Percentiles rank a stretch among this genome's conserved stretches.
Evolutionary conservation across 2,113 vertebrate genomes (phyloP).

Genomic region (Dascyllus trimaculatus): DNA sequence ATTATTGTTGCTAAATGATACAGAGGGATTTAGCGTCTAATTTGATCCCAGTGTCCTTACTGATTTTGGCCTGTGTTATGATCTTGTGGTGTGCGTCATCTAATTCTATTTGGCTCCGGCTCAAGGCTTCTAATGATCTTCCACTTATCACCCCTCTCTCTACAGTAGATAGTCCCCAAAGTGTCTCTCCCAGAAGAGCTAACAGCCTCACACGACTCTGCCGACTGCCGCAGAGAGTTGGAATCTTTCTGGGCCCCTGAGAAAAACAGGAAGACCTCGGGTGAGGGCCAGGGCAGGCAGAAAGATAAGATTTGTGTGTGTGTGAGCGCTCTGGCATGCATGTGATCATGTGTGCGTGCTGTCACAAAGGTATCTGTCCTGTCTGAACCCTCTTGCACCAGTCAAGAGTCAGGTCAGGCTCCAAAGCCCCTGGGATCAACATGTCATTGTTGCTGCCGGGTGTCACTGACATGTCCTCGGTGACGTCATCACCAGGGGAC

Average conservation of each 20-base stretch:
- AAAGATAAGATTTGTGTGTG: constrained; percentile 74
- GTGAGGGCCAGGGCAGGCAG: constrained; percentile 65
- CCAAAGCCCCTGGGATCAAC: constrained; percentile 73
- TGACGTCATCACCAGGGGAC: constrained; percentile 76
- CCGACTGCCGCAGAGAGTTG: constrained; percentile 18
- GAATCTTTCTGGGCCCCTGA: constrained; percentile 57
- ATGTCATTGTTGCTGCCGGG: constrained; percentile 68
- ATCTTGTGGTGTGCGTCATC: constrained; percentile 69
- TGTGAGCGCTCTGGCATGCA: constrained; percentile 27
- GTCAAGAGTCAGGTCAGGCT: constrained; percentile 77
- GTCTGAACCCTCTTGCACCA: constrained; percentile 77
- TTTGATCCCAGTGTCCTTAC: constrained; percentile 65
- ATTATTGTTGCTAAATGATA: constrained; percentile 75
- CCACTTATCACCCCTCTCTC: constrained; percentile 71
- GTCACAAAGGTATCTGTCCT: constrained; percentile 62
- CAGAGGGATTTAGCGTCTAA: constrained; percentile 68
- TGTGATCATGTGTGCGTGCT: constrained; percentile 6
- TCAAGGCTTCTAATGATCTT: constrained; percentile 71
- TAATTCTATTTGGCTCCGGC: constrained; percentile 68
- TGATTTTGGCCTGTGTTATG: constrained; percentile 65
- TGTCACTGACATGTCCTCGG: constrained; percentile 74
- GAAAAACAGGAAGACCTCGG: constrained; percentile 73
- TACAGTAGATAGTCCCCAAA: constrained; percentile 55
- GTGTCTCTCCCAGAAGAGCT: constrained; percentile 50
- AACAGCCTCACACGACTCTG: constrained; percentile 36